Conservation (phyloP, 2,888 invertebrate species). For the Agrypnus murinus region DNA sequence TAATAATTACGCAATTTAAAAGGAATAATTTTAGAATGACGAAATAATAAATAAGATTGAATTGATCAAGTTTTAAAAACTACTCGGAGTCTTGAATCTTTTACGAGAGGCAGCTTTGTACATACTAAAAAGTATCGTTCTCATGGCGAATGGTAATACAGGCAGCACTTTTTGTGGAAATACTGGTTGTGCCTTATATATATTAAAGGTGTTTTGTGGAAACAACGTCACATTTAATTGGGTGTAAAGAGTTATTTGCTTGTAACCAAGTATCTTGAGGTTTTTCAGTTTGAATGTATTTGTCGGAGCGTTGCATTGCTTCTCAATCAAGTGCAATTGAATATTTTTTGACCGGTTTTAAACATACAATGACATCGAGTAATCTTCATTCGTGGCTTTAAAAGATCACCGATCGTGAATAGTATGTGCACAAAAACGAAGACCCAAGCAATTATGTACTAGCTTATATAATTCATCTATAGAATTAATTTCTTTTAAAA, state of each 20-base stretch:
- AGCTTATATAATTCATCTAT: too few relatives aligned
- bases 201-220: conserved; percentile 56
- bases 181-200: conserved; percentile 54
- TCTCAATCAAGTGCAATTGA: conserved; percentile 26
- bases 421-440: conserved; percentile 10
- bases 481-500: too few relatives aligned
- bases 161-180: conserved; percentile 49
- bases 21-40: too few relatives aligned
- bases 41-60: too few relatives aligned
- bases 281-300: conserved; percentile 42
- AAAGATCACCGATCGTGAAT: conserved; percentile 5
- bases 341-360: conserved; percentile 34
- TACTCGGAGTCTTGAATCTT: too few relatives aligned
- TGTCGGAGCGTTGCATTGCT: conserved; percentile 39
- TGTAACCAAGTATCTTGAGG: conserved; percentile 47
- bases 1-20: too few relatives aligned
- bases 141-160: conserved; percentile 46
- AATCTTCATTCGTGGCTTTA: conserved; percentile 15
- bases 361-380: conserved; percentile 16
- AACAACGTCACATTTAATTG: conserved; percentile 58
- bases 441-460: too few relatives aligned
- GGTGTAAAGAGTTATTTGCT: conserved; percentile 59
- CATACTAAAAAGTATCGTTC: conserved; percentile 22
- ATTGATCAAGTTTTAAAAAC: too few relatives aligned
- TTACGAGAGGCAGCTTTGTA: too few relatives aligned